Evolutionary conservation across 2,113 vertebrate genomes (phyloP).

Genomic region (Corythoichthys intestinalis): DNA sequence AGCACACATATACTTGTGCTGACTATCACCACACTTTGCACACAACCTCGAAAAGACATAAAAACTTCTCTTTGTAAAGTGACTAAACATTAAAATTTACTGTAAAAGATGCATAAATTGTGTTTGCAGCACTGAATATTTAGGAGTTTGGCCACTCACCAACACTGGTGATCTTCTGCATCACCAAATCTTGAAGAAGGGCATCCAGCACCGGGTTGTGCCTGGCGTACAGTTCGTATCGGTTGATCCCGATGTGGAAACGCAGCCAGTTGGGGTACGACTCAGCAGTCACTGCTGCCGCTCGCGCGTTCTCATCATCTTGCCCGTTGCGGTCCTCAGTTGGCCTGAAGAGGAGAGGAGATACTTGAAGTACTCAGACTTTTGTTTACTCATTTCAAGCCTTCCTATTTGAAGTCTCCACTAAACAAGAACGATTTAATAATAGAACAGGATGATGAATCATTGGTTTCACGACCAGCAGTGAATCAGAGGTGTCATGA

Average conservation of each 20-base stretch:
- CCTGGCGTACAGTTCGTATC: slow-evolving; percentile 89
- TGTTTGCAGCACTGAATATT: too few relatives aligned
- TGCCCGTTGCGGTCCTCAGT: slow-evolving; percentile 79
- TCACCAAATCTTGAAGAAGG: slow-evolving; percentile 83
- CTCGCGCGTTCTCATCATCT: slow-evolving; percentile 79
- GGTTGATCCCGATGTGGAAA: slow-evolving; percentile 95
- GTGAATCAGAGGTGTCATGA: background rate
- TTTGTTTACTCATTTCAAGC: background rate
- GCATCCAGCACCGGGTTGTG: slow-evolving; percentile 81
- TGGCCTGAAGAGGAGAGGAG: slow-evolving; percentile 38
- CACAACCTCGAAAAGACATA: too few relatives aligned
- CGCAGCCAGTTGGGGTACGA: slow-evolving; percentile 97
- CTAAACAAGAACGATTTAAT: background rate
- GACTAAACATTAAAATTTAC: too few relatives aligned
- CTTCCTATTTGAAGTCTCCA: background rate
- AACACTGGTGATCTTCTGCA: slow-evolving; percentile 90
- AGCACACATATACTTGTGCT: too few relatives aligned
- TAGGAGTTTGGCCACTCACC: slow-evolving; percentile 74
- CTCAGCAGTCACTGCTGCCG: slow-evolving; percentile 77
- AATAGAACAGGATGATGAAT: background rate
- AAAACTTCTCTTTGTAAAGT: too few relatives aligned
- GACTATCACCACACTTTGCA: too few relatives aligned
- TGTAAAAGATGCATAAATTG: too few relatives aligned
- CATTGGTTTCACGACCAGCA: background rate
- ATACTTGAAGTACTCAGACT: background rate